These are phyloP conservation scores for Norana najaformis DNA, from an alignment of 2,888 invertebrate genomes.

Conservation along the genomic window DNA sequence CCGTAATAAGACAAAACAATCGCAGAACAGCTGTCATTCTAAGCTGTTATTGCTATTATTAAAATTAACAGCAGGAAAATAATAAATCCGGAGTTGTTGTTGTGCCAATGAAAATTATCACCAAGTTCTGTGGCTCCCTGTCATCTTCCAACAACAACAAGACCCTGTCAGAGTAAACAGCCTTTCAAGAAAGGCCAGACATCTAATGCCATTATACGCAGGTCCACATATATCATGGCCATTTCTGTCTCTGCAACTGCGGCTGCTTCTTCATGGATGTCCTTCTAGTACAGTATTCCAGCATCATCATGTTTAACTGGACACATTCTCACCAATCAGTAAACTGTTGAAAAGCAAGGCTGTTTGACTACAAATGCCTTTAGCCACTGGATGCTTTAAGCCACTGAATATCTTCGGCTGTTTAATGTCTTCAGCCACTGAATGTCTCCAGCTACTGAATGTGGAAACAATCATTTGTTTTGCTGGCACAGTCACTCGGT, in stretches of 20 bases:
- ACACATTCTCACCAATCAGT: not conserved
- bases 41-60: not conserved
- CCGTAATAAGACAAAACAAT: not conserved
- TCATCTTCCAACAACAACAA: not conserved
- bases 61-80: not conserved
- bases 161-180: not conserved
- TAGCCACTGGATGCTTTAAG: too few relatives aligned
- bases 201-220: not conserved
- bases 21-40: not conserved
- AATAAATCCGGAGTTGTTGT: not conserved
- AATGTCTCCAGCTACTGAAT: not conserved
- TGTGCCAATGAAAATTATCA: constrained; percentile 5
- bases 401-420: not conserved
- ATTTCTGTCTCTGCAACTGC: not conserved
- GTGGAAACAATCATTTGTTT: not conserved
- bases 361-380: not conserved
- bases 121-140: not conserved
- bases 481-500: not conserved
- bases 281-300: not conserved
- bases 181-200: not conserved
- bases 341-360: too few relatives aligned
- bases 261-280: not conserved
- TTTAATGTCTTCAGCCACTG: not conserved
- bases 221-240: not conserved
- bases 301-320: not conserved